Base-by-base conservation (phyloP, 2,888 invertebrate species). In the Troilus luridus region DNA sequence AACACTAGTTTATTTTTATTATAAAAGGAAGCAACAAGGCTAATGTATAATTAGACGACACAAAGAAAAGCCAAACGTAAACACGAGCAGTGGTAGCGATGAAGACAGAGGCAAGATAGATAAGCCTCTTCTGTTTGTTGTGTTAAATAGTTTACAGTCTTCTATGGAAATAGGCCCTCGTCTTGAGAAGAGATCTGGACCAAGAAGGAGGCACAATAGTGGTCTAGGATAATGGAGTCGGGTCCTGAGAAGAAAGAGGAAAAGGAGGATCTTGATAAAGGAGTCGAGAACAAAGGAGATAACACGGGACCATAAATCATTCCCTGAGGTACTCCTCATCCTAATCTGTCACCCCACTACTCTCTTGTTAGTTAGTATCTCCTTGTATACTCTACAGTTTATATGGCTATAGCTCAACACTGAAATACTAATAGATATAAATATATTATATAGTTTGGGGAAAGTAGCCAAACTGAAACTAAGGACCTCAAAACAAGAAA, bases 241-340 rank as follows among this genome's bases (percentile, higher is more conserved):
- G 81, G 54, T 12, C 54, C 56, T 21, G 56, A 56, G 21, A 85
- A 56, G n/a, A 58, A 58, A 56, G 85, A n/a, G 56, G 85, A 85
- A 58, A 85, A 58, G 56, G 85, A 56, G n/a, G 85, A 85, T 77
- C 72, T 77, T 77, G 72, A 77, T 77, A 77, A 77, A 77, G 72
- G 72, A 27, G 24, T 67, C 14, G 67, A 67, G 85, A 85, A 85
- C 85, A 85, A 85, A 85, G 85, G 5, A 85, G 85, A 85, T 85
- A 85, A 85, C 56, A 85, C 56, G 56, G 85, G 85, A n/a, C 85
- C 85, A 85, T 85, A 85, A 85, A 85, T 85, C 85, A 85, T 85
- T n/a, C 85, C 85, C 85, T 56, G 85, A 56, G 85, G 85, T 54
- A 85, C 85, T 85, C 85, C 56, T 85, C 54, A 19, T 56, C 41